phyloP scores from a whole-genome alignment of 2,888 invertebrate genomes.

The Phymatocera aterrima region DNA sequence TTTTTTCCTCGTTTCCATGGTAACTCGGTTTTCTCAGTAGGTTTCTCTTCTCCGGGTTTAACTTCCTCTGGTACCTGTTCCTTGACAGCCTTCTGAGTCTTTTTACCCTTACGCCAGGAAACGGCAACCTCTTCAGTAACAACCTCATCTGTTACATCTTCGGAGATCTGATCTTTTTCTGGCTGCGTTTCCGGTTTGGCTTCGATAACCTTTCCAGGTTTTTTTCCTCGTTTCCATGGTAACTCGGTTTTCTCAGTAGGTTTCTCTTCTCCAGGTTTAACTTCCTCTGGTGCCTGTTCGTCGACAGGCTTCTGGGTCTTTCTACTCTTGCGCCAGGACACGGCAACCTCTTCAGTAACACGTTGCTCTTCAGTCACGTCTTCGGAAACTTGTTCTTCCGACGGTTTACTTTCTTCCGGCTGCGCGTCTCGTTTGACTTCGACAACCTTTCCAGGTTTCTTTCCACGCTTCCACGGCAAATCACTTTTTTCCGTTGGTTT shows the following conservation, averaged over 20 bases:
- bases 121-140: slow-evolving; percentile 60
- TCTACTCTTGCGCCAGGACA: slow-evolving; percentile 63
- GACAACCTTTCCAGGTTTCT: slow-evolving; percentile 73
- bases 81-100: slow-evolving; percentile 52
- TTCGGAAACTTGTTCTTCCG: slow-evolving; percentile 47
- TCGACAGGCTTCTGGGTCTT: slow-evolving; percentile 53
- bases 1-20: slow-evolving; percentile 46
- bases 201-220: slow-evolving; percentile 73
- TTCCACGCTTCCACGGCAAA: slow-evolving; percentile 39
- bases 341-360: slow-evolving; percentile 59
- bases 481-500: slow-evolving; percentile 59
- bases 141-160: slow-evolving; percentile 47
- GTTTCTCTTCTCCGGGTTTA: slow-evolving; percentile 48
- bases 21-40: slow-evolving; percentile 57
- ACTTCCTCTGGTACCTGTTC: slow-evolving; percentile 17
- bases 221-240: slow-evolving; percentile 43
- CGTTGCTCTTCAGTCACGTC: slow-evolving; percentile 48
- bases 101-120: slow-evolving; percentile 62
- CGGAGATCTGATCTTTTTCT: slow-evolving; percentile 49
- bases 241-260: slow-evolving; percentile 58
- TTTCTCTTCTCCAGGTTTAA: slow-evolving; percentile 47
- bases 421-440: slow-evolving; percentile 14
- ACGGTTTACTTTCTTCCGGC: slow-evolving; percentile 42
- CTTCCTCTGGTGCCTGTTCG: slow-evolving; percentile 20
- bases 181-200: slow-evolving; percentile 15